phyloP scores from a whole-genome alignment of 2,797 vertebrate genomes.

The Anguilla pacifica region DNA sequence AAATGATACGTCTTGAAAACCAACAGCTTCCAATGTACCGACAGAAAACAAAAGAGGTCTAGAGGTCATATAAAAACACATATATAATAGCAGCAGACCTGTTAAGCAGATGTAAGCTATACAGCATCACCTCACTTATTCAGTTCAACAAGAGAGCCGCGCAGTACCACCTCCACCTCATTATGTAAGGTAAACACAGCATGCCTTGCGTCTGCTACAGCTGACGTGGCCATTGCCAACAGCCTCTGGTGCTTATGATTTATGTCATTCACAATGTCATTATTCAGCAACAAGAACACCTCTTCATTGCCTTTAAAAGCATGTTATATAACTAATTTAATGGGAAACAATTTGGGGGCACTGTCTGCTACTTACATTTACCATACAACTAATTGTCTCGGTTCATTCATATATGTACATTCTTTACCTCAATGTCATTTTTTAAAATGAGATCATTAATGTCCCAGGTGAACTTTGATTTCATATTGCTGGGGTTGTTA shows the following conservation, averaged over 20 bases:
- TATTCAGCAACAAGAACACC: not conserved
- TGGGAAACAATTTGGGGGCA: not conserved
- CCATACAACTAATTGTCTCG: not conserved
- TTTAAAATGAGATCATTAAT: not conserved
- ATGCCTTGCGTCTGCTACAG: not conserved
- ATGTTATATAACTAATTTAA: not conserved
- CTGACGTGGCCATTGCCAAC: not conserved
- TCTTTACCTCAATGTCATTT: not conserved
- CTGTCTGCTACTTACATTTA: not conserved
- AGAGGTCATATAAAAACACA: not conserved
- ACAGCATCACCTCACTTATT: not conserved
- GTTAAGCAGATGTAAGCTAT: not conserved
- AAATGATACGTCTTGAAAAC: not conserved
- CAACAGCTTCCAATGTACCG: not conserved
- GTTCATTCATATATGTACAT: not conserved
- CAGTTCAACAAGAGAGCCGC: not conserved
- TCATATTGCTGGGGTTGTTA: not conserved
- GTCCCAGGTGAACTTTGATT: not conserved
- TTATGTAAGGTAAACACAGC: not conserved
- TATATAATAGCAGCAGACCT: not conserved
- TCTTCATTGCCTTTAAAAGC: not conserved
- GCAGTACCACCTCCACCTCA: not conserved
- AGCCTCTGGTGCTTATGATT: not conserved
- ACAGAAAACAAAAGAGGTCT: not conserved
- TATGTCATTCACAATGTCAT: conserved; percentile 1